Evolutionary conservation across 2,888 invertebrate genomes (phyloP).

Genomic region (Lasioglossum oenotherae): DNA sequence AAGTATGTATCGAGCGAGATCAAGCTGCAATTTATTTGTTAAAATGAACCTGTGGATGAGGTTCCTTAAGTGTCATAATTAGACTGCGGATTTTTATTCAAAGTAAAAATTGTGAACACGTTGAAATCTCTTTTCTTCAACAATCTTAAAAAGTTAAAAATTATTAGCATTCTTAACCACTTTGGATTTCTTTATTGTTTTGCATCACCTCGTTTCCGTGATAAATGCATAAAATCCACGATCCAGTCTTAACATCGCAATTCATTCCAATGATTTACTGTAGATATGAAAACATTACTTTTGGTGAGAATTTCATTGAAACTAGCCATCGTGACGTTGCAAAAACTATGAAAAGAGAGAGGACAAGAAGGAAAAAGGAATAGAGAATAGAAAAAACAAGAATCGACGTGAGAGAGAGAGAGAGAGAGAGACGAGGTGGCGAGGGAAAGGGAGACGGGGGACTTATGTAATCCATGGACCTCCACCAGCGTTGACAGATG

Average conservation of each 20-base stretch:
- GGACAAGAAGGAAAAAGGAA: not conserved
- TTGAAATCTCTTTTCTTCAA: not conserved
- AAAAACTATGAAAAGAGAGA: not conserved
- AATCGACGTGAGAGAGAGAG: not conserved
- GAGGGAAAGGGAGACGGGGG: slow-evolving; percentile 14
- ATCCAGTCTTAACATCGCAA: not conserved
- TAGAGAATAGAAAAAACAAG: not conserved
- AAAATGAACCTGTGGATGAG: too few species aligned
- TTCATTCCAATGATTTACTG: not conserved
- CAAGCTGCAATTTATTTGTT: too few species aligned
- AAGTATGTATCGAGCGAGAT: too few species aligned
- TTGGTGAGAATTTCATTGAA: not conserved
- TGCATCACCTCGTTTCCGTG: not conserved
- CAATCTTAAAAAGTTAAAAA: not conserved
- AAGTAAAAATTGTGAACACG: not conserved
- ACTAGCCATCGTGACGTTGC: not conserved
- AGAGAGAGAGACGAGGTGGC: not conserved
- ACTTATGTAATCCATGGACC: slow-evolving; percentile 78
- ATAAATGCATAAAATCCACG: not conserved
- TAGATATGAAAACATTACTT: not conserved
- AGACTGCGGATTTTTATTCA: too few species aligned
- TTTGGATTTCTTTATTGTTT: not conserved
- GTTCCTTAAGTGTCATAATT: too few species aligned
- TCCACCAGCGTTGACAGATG: slow-evolving; percentile 78
- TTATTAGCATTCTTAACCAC: not conserved